Percentiles rank a stretch among this genome's conserved stretches.
Evolutionary conservation across 2,888 invertebrate species (phyloP).

Genomic region (Yponomeuta malinellus): DNA sequence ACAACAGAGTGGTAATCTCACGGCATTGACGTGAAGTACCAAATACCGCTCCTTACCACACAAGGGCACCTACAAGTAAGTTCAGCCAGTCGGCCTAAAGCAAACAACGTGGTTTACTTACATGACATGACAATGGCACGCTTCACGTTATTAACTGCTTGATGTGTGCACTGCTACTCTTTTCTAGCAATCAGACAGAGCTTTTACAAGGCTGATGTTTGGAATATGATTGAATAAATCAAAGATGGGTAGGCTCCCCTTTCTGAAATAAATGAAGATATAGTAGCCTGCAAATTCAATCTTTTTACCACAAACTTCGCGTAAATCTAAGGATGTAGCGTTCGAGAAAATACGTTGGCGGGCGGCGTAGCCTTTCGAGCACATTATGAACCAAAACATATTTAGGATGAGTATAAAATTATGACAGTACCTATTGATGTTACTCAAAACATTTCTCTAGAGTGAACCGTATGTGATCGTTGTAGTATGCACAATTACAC

Average conservation of each 20-base stretch:
- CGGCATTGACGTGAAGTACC: constrained; percentile 13
- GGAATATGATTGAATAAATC: constrained; percentile 17
- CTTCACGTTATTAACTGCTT: not conserved
- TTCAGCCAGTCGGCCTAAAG: not conserved
- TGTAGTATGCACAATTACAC: constrained; percentile 54
- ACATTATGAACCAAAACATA: not conserved
- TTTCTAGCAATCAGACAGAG: not conserved
- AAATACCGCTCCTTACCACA: constrained; percentile 9
- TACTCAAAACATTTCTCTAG: constrained; percentile 25
- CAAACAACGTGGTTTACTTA: constrained; percentile 1
- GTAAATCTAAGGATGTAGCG: not conserved
- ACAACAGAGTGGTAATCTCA: constrained; percentile 5
- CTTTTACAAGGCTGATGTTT: not conserved
- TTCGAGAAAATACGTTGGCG: not conserved
- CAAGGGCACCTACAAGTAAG: not conserved
- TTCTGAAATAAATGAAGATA: constrained; percentile 15
- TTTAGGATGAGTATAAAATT: not conserved
- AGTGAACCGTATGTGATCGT: constrained; percentile 36
- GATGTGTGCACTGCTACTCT: not conserved
- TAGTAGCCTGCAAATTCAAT: constrained; percentile 19
- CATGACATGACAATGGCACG: not conserved
- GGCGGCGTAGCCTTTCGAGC: not conserved
- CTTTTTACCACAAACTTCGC: constrained; percentile 5
- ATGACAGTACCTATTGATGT: constrained; percentile 22
- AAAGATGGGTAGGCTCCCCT: constrained; percentile 3